Evolutionary conservation across 2,113 vertebrate genomes (phyloP), one percentile per base, ranked within the genome.

Genomic region (Corythaeola cristata): DNA sequence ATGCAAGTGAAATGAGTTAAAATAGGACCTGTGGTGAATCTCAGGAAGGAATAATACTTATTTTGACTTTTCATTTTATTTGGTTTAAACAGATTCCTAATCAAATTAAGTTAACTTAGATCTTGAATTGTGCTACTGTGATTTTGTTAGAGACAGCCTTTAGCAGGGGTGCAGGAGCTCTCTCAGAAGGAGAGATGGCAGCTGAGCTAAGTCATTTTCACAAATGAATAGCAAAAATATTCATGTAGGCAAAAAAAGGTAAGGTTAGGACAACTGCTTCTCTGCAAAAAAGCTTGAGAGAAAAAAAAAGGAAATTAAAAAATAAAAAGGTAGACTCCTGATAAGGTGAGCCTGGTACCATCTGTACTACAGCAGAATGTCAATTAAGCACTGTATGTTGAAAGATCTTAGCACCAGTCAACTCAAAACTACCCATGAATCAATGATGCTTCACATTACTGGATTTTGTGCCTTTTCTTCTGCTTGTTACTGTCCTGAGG

Each of bases 371-470:
- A 37, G 60, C 33, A 67, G 66, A 62, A 58, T 27, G 20, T 55
- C 62, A 20, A 3, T 30, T 13, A 60, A 68, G 6, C 18, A 6
- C 26, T 6, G 44, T 28, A 30, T 0, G 0, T 27, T 18, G n/a
- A 71, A 77, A 77, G 33, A 9, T 26, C 58, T 82, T 68, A 15
- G 81, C 79, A 33, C 26, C 1, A 5, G n/a, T 27, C 19, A 19
- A 15, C n/a, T 59, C 35, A 27, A 35, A 95, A 37, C 44, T 59
- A 14, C 32, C 69, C 18, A 19, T 17, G 45, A 71, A 71, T 72
- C 71, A n/a, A 19, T 55, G 66, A 30, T 50, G 41, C 59, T 62
- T 68, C 53, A 32, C 4, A 3, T 19, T 75, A 18, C 50, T 85
- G 64, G 5, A 5, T 39, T 33, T 67, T 68, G 33, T n/a, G 49